Conservation (phyloP, 2,888 invertebrate genomes). For the Yponomeuta cagnagella region DNA sequence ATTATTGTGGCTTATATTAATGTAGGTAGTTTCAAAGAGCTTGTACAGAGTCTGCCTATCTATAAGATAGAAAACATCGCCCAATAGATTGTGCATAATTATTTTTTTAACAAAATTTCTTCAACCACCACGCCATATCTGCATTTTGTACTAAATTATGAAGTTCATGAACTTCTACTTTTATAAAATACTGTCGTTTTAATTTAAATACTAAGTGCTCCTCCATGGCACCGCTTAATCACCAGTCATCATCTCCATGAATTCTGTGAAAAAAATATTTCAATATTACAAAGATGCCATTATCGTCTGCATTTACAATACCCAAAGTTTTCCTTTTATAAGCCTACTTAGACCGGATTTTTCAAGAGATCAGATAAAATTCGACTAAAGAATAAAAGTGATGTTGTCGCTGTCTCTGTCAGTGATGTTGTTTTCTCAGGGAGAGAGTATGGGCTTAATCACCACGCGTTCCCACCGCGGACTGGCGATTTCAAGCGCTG, state of each 20-base stretch:
- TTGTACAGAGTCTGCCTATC: slow-evolving; percentile 42
- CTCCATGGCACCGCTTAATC: slow-evolving; percentile 74
- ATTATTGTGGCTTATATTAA: slow-evolving; percentile 7
- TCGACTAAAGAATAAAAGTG: too few relatives aligned
- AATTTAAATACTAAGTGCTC: slow-evolving; percentile 35
- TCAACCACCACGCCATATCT: slow-evolving; percentile 52
- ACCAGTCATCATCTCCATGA: slow-evolving; percentile 97
- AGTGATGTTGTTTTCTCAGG: too few relatives aligned
- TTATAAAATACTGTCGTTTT: slow-evolving; percentile 46
- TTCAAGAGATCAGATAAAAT: too few relatives aligned
- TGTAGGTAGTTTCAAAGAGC: slow-evolving; percentile 30
- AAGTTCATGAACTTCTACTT: slow-evolving; percentile 42
- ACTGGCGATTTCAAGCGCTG: too few relatives aligned
- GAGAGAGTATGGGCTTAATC: too few relatives aligned
- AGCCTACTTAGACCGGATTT: too few relatives aligned
- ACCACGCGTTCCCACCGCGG: too few relatives aligned
- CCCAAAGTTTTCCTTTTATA: too few relatives aligned
- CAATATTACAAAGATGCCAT: slow-evolving; percentile 4
- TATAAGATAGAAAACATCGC: slow-evolving; percentile 55
- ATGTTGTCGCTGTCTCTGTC: too few relatives aligned
- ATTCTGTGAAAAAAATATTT: slow-evolving; percentile 78
- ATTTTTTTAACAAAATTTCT: slow-evolving; percentile 20
- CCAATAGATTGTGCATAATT: slow-evolving; percentile 25
- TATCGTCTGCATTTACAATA: too few relatives aligned
- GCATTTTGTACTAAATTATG: slow-evolving; percentile 58